Evolutionary conservation across 2,888 invertebrate species (phyloP).

Genomic region (Lasioglossum oenotherae): DNA sequence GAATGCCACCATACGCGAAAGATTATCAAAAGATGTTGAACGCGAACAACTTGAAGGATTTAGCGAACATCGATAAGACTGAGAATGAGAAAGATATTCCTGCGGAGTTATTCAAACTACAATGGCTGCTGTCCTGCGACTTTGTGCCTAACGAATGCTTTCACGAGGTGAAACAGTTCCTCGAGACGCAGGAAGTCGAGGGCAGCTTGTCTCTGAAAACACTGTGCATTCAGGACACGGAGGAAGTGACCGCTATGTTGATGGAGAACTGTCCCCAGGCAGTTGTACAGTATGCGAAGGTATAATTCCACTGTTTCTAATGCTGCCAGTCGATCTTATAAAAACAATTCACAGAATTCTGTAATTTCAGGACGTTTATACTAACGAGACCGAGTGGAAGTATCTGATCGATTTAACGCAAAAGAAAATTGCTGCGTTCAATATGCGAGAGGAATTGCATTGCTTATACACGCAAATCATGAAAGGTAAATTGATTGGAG

Average conservation of each 20-base stretch:
- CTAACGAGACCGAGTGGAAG: slow-evolving; percentile 82
- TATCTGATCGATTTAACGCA: slow-evolving; percentile 79
- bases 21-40: slow-evolving; percentile 73
- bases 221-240: slow-evolving; percentile 85
- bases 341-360: slow-evolving; percentile 16
- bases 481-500: slow-evolving; percentile 74
- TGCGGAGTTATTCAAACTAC: slow-evolving; percentile 81
- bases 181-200: slow-evolving; percentile 86
- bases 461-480: slow-evolving; percentile 78
- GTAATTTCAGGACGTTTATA: slow-evolving; percentile 79
- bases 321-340: not conserved
- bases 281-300: slow-evolving; percentile 88
- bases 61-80: slow-evolving; percentile 62
- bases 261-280: slow-evolving; percentile 87
- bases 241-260: slow-evolving; percentile 85
- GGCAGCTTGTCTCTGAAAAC: slow-evolving; percentile 86
- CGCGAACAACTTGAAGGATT: slow-evolving; percentile 68
- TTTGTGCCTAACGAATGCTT: slow-evolving; percentile 86
- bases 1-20: slow-evolving; percentile 84
- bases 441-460: slow-evolving; percentile 71
- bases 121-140: slow-evolving; percentile 87
- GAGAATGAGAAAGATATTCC: slow-evolving; percentile 66
- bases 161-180: slow-evolving; percentile 87
- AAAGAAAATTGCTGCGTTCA: slow-evolving; percentile 75
- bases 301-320: slow-evolving; percentile 71